These are phyloP conservation scores for Thomomys bottae DNA, from an alignment of 2,113 vertebrate genomes.

Conservation along the genomic window DNA sequence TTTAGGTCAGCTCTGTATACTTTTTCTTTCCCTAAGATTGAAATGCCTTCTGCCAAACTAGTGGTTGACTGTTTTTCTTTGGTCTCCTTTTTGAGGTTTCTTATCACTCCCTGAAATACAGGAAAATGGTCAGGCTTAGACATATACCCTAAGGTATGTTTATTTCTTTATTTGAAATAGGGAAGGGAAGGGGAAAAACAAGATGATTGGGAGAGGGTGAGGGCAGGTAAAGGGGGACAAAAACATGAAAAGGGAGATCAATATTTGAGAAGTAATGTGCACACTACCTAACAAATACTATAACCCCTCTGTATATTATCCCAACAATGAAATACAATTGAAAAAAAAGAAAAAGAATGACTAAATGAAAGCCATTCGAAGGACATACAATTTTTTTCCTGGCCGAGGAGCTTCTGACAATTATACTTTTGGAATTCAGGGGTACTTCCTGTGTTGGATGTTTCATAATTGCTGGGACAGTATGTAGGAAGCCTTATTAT, in stretches of 20 bases:
- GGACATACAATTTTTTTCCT: background rate
- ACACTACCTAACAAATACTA: too few species aligned
- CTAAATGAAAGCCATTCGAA: slow-evolving; percentile 25
- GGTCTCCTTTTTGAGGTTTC: background rate
- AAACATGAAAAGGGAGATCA: too few species aligned
- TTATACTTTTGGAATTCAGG: background rate
- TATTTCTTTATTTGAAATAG: too few species aligned
- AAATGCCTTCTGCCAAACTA: background rate
- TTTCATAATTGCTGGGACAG: background rate
- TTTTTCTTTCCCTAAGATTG: background rate
- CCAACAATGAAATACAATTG: too few species aligned
- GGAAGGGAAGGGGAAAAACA: too few species aligned
- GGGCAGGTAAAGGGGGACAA: too few species aligned
- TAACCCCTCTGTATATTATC: too few species aligned
- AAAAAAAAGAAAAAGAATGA: background rate
- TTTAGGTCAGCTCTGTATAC: background rate
- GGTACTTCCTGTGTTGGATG: background rate
- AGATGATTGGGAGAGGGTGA: too few species aligned
- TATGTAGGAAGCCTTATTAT: background rate
- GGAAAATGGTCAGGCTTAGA: background rate
- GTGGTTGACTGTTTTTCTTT: background rate
- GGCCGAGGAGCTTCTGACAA: background rate
- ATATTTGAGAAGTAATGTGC: too few species aligned
- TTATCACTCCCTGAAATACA: background rate
- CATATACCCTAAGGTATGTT: background rate